Evolutionary conservation across 2,113 vertebrate genomes (phyloP).

Genomic region (Grammomys surdaster): DNA sequence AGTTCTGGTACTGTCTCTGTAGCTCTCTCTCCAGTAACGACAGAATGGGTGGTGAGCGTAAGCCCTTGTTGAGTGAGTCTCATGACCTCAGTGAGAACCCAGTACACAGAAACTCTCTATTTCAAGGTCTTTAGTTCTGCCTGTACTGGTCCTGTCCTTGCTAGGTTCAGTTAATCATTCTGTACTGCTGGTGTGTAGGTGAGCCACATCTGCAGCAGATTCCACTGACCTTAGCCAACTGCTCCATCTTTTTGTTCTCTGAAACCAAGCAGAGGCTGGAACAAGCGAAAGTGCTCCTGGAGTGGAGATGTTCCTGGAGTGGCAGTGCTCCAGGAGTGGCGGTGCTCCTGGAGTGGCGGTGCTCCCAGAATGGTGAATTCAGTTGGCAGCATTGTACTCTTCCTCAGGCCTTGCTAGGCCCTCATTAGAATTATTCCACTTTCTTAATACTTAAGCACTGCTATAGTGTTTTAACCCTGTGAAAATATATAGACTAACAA

Average conservation of each 20-base stretch:
- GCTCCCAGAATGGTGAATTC: accelerated
- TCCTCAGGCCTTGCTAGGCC: background rate
- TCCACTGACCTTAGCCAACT: background rate
- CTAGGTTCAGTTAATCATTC: background rate
- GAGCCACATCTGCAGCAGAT: background rate
- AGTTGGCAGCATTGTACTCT: accelerated
- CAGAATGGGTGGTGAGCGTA: too few relatives aligned
- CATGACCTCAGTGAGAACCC: background rate
- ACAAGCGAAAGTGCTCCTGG: background rate
- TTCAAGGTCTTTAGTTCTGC: background rate
- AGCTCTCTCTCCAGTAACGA: background rate
- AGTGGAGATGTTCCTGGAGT: background rate
- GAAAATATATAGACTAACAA: background rate
- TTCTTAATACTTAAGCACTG: background rate
- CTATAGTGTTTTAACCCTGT: background rate
- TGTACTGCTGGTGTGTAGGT: background rate
- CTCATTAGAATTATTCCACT: background rate
- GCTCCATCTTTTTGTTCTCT: background rate
- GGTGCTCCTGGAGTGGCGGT: background rate
- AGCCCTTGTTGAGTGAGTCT: background rate
- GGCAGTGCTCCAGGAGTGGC: background rate
- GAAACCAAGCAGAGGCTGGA: background rate
- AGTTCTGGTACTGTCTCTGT: background rate
- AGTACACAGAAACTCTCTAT: too few relatives aligned
- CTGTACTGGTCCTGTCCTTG: background rate